Evolutionary conservation across 2,113 vertebrate genomes (phyloP).

Genomic region (Falcunculus frontatus): DNA sequence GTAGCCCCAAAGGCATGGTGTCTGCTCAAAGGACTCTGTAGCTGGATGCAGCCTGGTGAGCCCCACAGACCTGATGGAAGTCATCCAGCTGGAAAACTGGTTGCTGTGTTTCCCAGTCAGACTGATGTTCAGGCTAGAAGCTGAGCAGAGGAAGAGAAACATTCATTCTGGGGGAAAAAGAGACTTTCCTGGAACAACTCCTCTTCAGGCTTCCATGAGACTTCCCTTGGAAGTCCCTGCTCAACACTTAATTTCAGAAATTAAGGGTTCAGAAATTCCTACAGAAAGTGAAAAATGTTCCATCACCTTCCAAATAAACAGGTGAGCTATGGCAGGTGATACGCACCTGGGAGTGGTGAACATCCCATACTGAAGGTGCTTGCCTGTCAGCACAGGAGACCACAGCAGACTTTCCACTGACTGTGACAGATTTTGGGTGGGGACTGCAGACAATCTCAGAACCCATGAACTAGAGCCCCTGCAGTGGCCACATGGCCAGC

Average conservation of each 20-base stretch:
- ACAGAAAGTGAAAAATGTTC: neutral
- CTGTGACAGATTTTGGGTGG: accelerated
- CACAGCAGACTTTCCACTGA: accelerated
- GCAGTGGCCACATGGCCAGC: accelerated
- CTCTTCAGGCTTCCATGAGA: neutral
- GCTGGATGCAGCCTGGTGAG: no score
- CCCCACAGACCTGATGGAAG: accelerated
- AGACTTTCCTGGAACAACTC: neutral
- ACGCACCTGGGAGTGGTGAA: accelerated
- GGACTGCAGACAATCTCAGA: neutral
- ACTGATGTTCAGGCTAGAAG: neutral
- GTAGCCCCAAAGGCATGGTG: neutral
- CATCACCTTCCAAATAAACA: neutral
- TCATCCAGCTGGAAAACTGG: neutral
- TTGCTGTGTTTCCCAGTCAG: neutral
- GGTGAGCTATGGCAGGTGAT: accelerated
- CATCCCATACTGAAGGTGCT: accelerated
- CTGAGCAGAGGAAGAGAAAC: neutral
- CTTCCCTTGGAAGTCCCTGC: neutral
- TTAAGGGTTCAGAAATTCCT: neutral
- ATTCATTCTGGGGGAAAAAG: accelerated
- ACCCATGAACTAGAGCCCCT: neutral
- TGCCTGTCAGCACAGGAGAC: neutral
- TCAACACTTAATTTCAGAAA: neutral
- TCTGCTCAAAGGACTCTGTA: neutral